Conservation (phyloP, 53 echinoderm and acorn worm genomes). For the Paelopatides confundens region DNA sequence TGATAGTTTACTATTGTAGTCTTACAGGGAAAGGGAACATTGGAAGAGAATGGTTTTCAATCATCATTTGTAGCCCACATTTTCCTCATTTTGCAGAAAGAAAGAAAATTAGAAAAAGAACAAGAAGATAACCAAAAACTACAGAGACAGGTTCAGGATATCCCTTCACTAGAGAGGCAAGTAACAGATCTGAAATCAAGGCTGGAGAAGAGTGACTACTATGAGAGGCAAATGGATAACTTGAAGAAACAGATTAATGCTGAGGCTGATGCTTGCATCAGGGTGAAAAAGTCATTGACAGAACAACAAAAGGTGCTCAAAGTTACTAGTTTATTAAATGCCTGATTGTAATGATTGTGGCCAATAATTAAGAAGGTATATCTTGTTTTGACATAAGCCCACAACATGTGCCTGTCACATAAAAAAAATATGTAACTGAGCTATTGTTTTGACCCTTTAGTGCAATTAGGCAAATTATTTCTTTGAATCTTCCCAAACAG, state of each 20-base stretch:
- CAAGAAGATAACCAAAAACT: conserved; percentile 54
- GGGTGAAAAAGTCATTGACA: conserved; percentile 73
- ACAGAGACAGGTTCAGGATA: conserved; percentile 60
- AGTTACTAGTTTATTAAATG: too few species aligned
- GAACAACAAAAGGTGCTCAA: conserved; percentile 94
- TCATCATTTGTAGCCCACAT: too few species aligned
- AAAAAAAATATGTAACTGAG: too few species aligned
- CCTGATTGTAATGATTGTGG: too few species aligned
- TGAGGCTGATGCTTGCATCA: conserved; percentile 64
- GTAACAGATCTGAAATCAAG: conserved; percentile 78
- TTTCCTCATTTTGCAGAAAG: conserved; percentile 47
- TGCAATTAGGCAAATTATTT: too few species aligned
- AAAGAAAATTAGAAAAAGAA: conserved; percentile 72
- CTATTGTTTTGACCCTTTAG: too few species aligned
- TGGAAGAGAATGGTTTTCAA: not conserved
- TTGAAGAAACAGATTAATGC: conserved; percentile 87
- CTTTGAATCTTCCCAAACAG: too few species aligned
- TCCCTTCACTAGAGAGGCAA: conserved; percentile 64
- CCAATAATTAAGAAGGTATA: too few species aligned
- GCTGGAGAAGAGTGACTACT: conserved; percentile 71
- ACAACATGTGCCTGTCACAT: too few species aligned
- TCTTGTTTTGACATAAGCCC: too few species aligned
- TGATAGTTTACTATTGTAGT: not conserved
- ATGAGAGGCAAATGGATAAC: conserved; percentile 84
- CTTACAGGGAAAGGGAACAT: not conserved